Conservation (phyloP, 2,888 invertebrate species). For the Ctenicera cuprea region DNA sequence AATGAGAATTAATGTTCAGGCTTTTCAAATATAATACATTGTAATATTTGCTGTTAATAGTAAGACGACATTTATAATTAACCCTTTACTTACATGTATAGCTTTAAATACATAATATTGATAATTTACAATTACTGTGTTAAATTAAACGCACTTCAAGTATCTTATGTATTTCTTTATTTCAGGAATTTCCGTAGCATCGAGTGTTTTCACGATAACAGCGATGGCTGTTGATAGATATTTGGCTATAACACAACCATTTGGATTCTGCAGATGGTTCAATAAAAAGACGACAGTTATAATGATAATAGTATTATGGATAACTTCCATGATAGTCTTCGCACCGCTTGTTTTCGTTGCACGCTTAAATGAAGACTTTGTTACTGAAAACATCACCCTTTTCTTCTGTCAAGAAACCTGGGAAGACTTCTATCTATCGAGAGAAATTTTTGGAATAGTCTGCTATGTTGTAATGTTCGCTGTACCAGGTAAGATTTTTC, state of each 20-base stretch:
- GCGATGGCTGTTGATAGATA: conserved; percentile 87
- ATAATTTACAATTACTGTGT: no score
- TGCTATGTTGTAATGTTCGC: conserved; percentile 86
- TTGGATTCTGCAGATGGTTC: conserved; percentile 82
- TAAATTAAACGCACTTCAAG: no score
- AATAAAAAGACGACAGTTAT: conserved; percentile 80
- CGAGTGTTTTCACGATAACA: conserved; percentile 87
- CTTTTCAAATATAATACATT: no score
- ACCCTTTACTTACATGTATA: no score
- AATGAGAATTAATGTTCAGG: no score
- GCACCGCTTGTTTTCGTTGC: conserved; percentile 77
- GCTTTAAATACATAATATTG: no score
- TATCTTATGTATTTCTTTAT: conserved; percentile 25
- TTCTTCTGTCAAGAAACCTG: conserved; percentile 79
- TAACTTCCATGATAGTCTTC: conserved; percentile 80
- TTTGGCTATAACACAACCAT: conserved; percentile 84
- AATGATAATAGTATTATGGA: conserved; percentile 80
- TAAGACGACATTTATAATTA: no score
- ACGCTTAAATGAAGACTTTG: conserved; percentile 45
- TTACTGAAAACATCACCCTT: conserved; percentile 44
- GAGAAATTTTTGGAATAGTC: conserved; percentile 79
- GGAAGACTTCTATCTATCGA: conserved; percentile 74
- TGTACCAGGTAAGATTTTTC: conserved; percentile 79
- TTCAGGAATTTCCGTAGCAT: conserved; percentile 85
- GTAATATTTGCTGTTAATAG: no score